Conservation (phyloP, 1,140 invertebrate species). For the Drosophila triauraria region DNA sequence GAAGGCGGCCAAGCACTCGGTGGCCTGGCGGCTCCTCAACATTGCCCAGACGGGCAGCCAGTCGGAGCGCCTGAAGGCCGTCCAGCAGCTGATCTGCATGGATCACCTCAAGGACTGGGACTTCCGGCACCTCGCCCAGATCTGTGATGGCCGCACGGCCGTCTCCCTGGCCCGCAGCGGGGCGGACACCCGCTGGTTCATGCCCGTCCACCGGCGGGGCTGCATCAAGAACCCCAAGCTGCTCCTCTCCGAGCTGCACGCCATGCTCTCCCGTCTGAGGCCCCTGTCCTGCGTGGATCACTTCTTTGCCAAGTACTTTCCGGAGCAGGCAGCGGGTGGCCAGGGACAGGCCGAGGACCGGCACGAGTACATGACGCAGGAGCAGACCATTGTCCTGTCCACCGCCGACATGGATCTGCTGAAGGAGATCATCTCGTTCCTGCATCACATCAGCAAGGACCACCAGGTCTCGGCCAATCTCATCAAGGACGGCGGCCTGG, state of each 20-base stretch:
- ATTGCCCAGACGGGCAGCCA: conserved; percentile 83
- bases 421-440: conserved; percentile 84
- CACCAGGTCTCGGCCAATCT: conserved; percentile 57
- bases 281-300: conserved; percentile 74
- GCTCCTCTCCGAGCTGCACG: conserved; percentile 74
- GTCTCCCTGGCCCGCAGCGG: conserved; percentile 87
- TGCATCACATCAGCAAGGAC: conserved; percentile 88
- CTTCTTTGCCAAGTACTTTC: conserved; percentile 84
- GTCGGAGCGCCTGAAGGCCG: conserved; percentile 84
- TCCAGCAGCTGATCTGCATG: conserved; percentile 84
- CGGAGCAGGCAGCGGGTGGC: conserved; percentile 25
- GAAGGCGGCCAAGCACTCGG: conserved; percentile 85
- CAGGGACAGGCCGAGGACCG: conserved; percentile 16
- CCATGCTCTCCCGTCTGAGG: conserved; percentile 59
- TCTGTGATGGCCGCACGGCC: conserved; percentile 88
- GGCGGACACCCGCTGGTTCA: conserved; percentile 86
- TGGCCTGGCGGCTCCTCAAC: conserved; percentile 85
- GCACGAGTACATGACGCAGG: conserved; percentile 65
- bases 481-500: conserved; percentile 86
- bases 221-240: conserved; percentile 81
- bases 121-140: conserved; percentile 88
- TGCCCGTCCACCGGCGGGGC: conserved; percentile 81
- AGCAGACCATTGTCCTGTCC: conserved; percentile 60
- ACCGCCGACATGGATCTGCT: conserved; percentile 70
- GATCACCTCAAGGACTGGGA: conserved; percentile 87